A percentile compares a stretch with the other conserved stretches of the same genome.
Evolutionary conservation across 2,888 invertebrate species (phyloP).

Genomic region (Tachystola acroxantha): DNA sequence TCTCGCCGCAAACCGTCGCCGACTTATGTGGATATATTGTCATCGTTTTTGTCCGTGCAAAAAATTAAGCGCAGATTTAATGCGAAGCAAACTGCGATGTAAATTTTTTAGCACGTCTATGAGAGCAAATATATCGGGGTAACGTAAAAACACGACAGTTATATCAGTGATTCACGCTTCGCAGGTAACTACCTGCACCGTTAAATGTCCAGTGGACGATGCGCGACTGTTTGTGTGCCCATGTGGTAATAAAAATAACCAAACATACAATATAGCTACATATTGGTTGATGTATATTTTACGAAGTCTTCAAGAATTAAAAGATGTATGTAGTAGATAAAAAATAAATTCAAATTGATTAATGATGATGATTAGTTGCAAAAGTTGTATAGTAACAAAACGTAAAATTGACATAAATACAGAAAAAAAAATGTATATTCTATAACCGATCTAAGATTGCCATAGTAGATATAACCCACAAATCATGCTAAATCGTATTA

Average conservation of each 20-base stretch:
- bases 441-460: no score
- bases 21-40: slow-evolving; percentile 6
- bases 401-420: no score
- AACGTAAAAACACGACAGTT: slow-evolving; percentile 66
- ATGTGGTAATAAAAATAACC: slow-evolving; percentile 9
- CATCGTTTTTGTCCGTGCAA: slow-evolving; percentile 10
- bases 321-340: no score
- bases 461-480: no score
- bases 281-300: no score
- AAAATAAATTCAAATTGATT: no score
- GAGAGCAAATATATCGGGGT: slow-evolving; percentile 56
- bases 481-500: no score
- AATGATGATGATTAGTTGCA: no score
- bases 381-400: no score
- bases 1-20: slow-evolving; percentile 12
- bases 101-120: slow-evolving; percentile 49
- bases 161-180: slow-evolving; percentile 62
- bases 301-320: no score
- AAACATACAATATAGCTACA: no score
- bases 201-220: slow-evolving; percentile 40
- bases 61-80: slow-evolving; percentile 12
- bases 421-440: no score
- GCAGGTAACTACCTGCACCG: slow-evolving; percentile 52
- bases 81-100: slow-evolving; percentile 21
- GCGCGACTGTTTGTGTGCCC: slow-evolving; percentile 18